Evolutionary conservation across 2,888 invertebrate species (phyloP).

Genomic region (Drosophila multiciliata): DNA sequence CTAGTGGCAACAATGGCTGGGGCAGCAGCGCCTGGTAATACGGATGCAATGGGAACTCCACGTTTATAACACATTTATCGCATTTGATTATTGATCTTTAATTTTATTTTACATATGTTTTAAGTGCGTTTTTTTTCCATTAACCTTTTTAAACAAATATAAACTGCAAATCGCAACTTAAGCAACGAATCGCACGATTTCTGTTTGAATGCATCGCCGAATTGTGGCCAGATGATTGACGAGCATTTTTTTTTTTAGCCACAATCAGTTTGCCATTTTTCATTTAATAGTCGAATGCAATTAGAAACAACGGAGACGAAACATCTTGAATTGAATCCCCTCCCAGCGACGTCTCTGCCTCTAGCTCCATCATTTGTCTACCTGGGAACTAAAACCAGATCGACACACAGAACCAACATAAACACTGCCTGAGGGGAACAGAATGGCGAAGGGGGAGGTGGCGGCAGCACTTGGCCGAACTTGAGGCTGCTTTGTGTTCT

Average conservation of each 20-base stretch:
- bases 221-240: slow-evolving; percentile 35
- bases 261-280: slow-evolving; percentile 36
- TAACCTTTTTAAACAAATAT: slow-evolving; percentile 31
- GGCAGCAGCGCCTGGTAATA: slow-evolving; percentile 57
- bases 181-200: slow-evolving; percentile 38
- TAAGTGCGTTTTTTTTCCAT: slow-evolving; percentile 16
- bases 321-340: slow-evolving; percentile 13
- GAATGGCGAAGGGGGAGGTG: not conserved
- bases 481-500: slow-evolving; percentile 29
- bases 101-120: slow-evolving; percentile 23
- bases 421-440: not conserved
- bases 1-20: slow-evolving; percentile 29
- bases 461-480: slow-evolving; percentile 14
- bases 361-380: slow-evolving; percentile 13
- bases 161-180: slow-evolving; percentile 39
- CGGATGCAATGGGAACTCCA: slow-evolving; percentile 14
- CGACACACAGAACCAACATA: not conserved
- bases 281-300: slow-evolving; percentile 37
- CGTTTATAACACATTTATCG: not conserved
- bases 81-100: slow-evolving; percentile 19
- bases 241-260: slow-evolving; percentile 24
- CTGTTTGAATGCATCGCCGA: slow-evolving; percentile 3
- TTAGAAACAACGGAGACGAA: slow-evolving; percentile 26
- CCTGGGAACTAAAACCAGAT: slow-evolving; percentile 27
- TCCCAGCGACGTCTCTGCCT: not conserved